Base-by-base conservation (phyloP, 2,797 vertebrate species). In the Bryconaethiops microstoma region DNA sequence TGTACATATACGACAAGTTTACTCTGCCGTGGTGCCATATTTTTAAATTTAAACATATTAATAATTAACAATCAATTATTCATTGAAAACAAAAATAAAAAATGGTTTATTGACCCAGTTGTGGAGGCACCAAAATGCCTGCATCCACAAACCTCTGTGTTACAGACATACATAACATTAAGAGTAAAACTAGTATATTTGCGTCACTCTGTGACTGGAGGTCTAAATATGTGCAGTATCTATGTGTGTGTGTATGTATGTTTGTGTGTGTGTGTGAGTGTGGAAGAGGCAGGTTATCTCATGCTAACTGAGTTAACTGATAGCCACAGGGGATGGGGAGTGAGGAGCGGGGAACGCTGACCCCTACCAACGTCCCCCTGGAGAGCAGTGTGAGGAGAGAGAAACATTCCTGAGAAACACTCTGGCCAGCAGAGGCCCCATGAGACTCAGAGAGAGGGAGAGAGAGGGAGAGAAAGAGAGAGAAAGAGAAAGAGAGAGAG, bases 221-320 rank as follows among this genome's bases (percentile, higher is more conserved):
- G 69, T 79, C 12, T 63, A 35, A 69, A 54, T 77, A n/a, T 60
- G 35, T 63, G 59, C 25, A 25, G 29, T 29, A 29, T 29, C 1
- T 29, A 3, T 29, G 29, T 29, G 29, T 29, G 29, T 29, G 78
- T 67, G 72, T 81, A 64, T 40, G 19, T 64, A 13, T 65, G 40
- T 50, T 25, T 65, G 73, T 35, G 73, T 77, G 76, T 88, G 42
- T 45, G 42, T 45, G 42, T 63, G 77, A 76, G 83, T 76, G 76
- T 48, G 55, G 76, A 19, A 45, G 45, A 70, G 59, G 63, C 65
- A 75, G 76, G 77, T 80, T 98, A 97, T 98, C 97, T 98, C 95
- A 95, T 97, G 96, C 95, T 99, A 97, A 98, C 97, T 97, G 95
- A 96, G 96, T 98, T 98, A 97, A 96, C 96, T 95, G 96, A 96